These are phyloP conservation scores for Labrus mixtus DNA, from an alignment of 2,113 vertebrate genomes.

Conservation along the genomic window DNA sequence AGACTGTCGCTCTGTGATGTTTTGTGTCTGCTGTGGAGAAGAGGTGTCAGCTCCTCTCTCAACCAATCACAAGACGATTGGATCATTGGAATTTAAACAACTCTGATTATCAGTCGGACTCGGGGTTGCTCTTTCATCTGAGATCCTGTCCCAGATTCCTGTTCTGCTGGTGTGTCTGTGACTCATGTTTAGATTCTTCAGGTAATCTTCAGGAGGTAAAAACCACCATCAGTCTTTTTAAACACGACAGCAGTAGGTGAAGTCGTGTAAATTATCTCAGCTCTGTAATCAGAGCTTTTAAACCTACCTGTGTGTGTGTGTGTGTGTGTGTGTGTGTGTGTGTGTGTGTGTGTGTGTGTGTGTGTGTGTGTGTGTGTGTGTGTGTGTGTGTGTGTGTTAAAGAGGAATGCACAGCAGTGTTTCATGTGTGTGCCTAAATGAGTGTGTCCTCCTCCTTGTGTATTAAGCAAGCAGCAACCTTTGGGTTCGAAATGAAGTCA, in stretches of 20 bases:
- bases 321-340: too few relatives aligned
- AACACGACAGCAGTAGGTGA: background rate
- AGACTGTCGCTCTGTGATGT: too few relatives aligned
- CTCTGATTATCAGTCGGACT: too few relatives aligned
- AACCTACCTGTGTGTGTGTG: background rate
- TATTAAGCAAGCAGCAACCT: background rate
- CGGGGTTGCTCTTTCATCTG: too few relatives aligned
- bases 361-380: background rate
- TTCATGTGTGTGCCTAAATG: background rate
- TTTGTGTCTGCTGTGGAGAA: too few relatives aligned
- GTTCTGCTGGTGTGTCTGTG: background rate
- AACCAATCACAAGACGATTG: too few relatives aligned
- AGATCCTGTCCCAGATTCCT: too few relatives aligned
- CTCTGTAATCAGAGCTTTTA: constrained; percentile 11
- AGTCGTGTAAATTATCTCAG: background rate
- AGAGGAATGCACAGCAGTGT: background rate
- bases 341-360: background rate
- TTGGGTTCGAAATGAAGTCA: too few relatives aligned
- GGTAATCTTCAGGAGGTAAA: too few relatives aligned
- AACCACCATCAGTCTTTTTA: constrained; percentile 10
- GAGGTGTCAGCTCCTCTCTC: too few relatives aligned
- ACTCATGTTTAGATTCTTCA: background rate
- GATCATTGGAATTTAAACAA: too few relatives aligned
- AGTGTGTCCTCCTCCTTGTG: background rate
- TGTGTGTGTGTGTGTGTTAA: background rate